phyloP scores from a whole-genome alignment of 2,797 vertebrate genomes.

The Acestrorhynchus altus region DNA sequence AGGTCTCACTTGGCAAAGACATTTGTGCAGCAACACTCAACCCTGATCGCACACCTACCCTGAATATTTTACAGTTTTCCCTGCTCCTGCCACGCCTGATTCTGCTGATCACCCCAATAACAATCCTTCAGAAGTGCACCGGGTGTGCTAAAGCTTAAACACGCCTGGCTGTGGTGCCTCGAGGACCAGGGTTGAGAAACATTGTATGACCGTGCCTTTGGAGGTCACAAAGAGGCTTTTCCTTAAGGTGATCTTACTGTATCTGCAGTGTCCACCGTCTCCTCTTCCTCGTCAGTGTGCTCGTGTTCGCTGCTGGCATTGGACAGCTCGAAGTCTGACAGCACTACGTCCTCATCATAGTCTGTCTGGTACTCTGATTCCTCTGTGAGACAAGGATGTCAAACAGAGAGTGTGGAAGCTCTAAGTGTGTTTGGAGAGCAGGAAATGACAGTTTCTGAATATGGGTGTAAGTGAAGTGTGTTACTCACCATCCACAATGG shows the following conservation, averaged over 20 bases:
- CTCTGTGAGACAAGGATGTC: slow-evolving; percentile 69
- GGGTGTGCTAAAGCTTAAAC: no score
- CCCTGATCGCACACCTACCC: no score
- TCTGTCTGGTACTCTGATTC: slow-evolving; percentile 93
- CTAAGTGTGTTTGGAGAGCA: neutral
- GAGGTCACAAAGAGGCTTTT: neutral
- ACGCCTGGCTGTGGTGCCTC: no score
- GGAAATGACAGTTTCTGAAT: neutral
- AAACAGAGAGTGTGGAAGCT: neutral
- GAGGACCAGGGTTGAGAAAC: no score
- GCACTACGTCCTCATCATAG: slow-evolving; percentile 85
- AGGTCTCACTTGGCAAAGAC: no score
- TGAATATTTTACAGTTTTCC: no score
- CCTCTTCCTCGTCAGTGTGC: slow-evolving; percentile 59
- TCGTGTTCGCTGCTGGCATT: slow-evolving; percentile 57
- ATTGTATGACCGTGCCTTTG: neutral
- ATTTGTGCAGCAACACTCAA: no score
- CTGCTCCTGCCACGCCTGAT: no score
- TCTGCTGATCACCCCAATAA: no score
- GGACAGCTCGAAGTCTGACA: slow-evolving; percentile 76
- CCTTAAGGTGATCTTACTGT: slow-evolving; percentile 69
- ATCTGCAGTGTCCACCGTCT: slow-evolving; percentile 76
- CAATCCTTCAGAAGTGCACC: no score
- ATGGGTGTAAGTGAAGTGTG: neutral
- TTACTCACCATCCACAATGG: slow-evolving; percentile 81